Conservation (phyloP, 1,140 invertebrate species). For the Araneus ventricosus region DNA sequence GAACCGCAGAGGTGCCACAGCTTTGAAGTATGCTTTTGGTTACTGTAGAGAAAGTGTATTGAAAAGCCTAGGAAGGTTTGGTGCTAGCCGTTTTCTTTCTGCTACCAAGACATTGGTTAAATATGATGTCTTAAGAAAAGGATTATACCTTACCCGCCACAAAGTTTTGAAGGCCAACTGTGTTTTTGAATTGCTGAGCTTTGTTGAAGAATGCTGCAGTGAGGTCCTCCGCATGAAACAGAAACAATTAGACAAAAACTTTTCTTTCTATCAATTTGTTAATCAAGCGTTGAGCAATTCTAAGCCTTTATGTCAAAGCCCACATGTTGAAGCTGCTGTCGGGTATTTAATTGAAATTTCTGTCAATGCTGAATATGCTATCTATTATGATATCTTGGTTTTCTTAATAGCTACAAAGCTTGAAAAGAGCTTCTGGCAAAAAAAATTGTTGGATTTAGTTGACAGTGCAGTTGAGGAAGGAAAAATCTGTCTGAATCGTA, state of each 20-base stretch:
- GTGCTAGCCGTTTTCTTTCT: not conserved
- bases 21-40: not conserved
- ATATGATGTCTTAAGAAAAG: not conserved
- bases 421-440: not conserved
- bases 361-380: not conserved
- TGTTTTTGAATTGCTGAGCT: not conserved
- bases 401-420: not conserved
- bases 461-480: not conserved
- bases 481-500: not conserved
- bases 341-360: not conserved
- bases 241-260: not conserved
- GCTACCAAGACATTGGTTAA: not conserved
- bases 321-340: not conserved
- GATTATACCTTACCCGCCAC: not conserved
- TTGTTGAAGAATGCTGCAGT: not conserved
- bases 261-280: constrained; percentile 9
- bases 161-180: not conserved
- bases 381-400: not conserved
- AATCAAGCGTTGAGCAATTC: not conserved
- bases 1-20: not conserved
- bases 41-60: not conserved
- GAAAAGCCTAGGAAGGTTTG: not conserved
- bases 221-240: not conserved
- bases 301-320: not conserved
- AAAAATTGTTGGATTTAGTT: not conserved